phyloP scores from a whole-genome alignment of 1,140 invertebrate species.

The Micrasema minimum region DNA sequence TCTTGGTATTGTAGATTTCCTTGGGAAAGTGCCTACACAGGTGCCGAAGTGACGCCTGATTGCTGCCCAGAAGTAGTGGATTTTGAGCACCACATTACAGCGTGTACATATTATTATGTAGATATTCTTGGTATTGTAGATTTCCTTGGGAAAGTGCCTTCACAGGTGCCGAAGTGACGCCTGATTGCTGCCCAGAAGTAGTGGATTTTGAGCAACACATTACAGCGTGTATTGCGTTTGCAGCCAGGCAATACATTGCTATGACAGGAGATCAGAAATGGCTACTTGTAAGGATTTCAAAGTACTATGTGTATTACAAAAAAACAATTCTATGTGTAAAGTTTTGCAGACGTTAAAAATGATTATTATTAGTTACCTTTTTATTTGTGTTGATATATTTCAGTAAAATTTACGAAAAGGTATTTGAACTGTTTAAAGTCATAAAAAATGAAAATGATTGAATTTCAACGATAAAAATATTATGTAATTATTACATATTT shows the following conservation, averaged over 20 bases:
- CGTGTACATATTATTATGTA: constrained; percentile 57
- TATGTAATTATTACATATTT: too few relatives aligned
- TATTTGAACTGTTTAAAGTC: too few relatives aligned
- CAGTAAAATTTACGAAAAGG: too few relatives aligned
- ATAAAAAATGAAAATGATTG: too few relatives aligned
- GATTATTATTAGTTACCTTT: too few relatives aligned
- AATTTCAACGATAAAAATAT: too few relatives aligned
- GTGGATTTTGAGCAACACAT: constrained; percentile 68
- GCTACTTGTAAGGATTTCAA: constrained; percentile 59
- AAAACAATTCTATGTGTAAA: too few relatives aligned
- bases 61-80: constrained; percentile 68
- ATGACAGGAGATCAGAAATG: constrained; percentile 64
- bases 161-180: constrained; percentile 68
- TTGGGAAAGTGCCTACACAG: constrained; percentile 71
- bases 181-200: constrained; percentile 68
- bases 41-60: constrained; percentile 67
- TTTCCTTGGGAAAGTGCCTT: constrained; percentile 71
- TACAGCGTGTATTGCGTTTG: constrained; percentile 67
- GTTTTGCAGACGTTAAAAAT: too few relatives aligned
- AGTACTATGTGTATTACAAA: too few relatives aligned
- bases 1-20: constrained; percentile 59
- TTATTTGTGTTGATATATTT: too few relatives aligned
- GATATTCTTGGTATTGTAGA: constrained; percentile 53
- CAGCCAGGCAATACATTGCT: constrained; percentile 64
- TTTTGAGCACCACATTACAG: constrained; percentile 68